Evolutionary conservation across 1,140 invertebrate genomes (phyloP).

Genomic region (Stenopsyche tienmushanensis): DNA sequence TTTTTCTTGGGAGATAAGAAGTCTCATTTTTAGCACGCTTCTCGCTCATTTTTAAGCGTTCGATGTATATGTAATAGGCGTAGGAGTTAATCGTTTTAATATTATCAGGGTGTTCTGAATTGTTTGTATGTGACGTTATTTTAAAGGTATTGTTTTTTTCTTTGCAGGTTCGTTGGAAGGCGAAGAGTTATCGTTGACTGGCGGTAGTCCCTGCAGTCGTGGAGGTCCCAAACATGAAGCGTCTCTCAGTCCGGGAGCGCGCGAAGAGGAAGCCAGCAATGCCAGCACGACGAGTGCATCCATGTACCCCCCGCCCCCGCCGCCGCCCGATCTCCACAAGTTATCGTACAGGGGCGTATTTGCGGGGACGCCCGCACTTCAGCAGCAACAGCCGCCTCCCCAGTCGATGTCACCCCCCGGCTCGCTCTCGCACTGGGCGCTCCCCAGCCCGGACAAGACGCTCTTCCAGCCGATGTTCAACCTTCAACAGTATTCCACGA

Average conservation of each 20-base stretch:
- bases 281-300: constrained; percentile 62
- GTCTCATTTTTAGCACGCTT: too few relatives aligned
- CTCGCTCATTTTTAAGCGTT: too few relatives aligned
- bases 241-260: constrained; percentile 60
- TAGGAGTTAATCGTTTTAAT: too few relatives aligned
- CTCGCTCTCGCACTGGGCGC: constrained; percentile 53
- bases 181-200: constrained; percentile 70
- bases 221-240: constrained; percentile 60
- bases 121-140: neutral
- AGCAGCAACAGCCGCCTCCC: constrained; percentile 51
- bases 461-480: constrained; percentile 60
- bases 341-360: constrained; percentile 72
- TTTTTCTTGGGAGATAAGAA: too few relatives aligned
- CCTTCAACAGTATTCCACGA: constrained; percentile 49
- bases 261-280: constrained; percentile 73
- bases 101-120: too few relatives aligned
- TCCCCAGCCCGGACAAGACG: constrained; percentile 64
- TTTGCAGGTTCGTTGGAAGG: constrained; percentile 73
- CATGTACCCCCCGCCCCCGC: constrained; percentile 60
- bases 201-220: constrained; percentile 49
- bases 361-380: constrained; percentile 62
- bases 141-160: constrained; percentile 33
- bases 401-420: constrained; percentile 54
- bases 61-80: too few relatives aligned
- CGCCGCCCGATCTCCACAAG: constrained; percentile 56